A percentile compares a stretch with the other conserved stretches of the same genome.
Conservation (phyloP, 2,888 invertebrate species). For the Cybosia mesomella region DNA sequence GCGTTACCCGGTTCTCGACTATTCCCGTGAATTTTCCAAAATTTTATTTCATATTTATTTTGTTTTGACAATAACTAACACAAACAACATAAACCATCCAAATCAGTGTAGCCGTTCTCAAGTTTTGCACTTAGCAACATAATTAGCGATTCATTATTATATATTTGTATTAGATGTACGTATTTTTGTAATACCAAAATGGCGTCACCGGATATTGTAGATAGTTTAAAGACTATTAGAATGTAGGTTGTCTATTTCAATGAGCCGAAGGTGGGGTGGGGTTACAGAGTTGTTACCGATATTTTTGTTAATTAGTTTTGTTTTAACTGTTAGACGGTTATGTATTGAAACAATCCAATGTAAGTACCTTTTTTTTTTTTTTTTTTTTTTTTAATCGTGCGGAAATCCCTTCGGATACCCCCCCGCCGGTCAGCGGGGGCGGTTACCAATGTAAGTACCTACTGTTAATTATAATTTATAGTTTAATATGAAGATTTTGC, state of each 20-base stretch:
- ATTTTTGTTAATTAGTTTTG: background rate
- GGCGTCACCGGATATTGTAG: background rate
- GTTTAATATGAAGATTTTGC: too few species aligned
- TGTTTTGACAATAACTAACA: too few species aligned
- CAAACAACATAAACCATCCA: too few species aligned
- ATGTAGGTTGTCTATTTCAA: constrained; percentile 1
- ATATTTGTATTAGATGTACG: background rate
- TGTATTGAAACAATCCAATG: background rate
- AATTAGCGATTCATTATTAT: background rate
- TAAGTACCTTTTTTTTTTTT: too few species aligned
- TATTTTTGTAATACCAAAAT: background rate
- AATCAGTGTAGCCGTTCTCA: background rate
- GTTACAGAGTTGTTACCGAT: background rate
- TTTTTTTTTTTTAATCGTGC: too few species aligned
- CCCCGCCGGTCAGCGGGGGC: too few species aligned
- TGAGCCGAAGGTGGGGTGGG: background rate
- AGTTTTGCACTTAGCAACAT: background rate
- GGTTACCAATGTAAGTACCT: too few species aligned
- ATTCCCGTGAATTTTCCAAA: too few species aligned
- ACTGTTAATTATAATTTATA: too few species aligned
- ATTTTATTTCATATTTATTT: too few species aligned
- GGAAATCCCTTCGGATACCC: too few species aligned
- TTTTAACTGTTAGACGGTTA: background rate
- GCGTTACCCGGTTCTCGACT: too few species aligned
- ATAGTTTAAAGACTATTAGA: background rate